A percentile compares a stretch with the other conserved stretches of the same genome.
These are phyloP conservation scores for Heterodera carotae DNA, from an alignment of 1,140 invertebrate species.

Conservation along the genomic window DNA sequence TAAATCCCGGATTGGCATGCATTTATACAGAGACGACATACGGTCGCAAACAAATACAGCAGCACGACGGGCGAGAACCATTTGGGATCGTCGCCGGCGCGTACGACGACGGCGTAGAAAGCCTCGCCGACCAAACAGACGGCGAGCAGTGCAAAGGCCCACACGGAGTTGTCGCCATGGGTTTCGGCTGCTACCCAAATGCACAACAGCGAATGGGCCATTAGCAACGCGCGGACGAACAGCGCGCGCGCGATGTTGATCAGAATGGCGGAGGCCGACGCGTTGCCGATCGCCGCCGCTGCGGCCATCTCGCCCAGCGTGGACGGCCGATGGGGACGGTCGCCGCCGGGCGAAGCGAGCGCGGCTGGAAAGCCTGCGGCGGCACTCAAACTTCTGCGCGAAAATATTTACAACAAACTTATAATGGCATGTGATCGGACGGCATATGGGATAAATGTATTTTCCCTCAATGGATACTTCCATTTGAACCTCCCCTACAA, in stretches of 20 bases:
- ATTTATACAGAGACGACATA: background rate
- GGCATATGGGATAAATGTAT: too few species aligned
- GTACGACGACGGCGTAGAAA: conserved; percentile 57
- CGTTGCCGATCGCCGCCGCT: background rate
- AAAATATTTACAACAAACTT: background rate
- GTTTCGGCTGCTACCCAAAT: conserved; percentile 51
- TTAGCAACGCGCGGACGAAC: conserved; percentile 55
- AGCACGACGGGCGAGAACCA: conserved; percentile 63
- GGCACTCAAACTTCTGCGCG: conserved; percentile 2
- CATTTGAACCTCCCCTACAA: too few species aligned
- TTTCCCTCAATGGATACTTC: too few species aligned
- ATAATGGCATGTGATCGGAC: too few species aligned
- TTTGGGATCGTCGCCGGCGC: conserved; percentile 64
- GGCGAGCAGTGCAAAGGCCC: conserved; percentile 62
- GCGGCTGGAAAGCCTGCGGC: background rate
- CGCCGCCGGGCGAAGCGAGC: background rate
- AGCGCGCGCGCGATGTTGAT: conserved; percentile 56
- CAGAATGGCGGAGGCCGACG: conserved; percentile 29
- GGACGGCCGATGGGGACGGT: conserved; percentile 8
- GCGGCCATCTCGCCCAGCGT: conserved; percentile 7
- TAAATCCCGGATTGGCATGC: too few species aligned
- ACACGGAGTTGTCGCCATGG: conserved; percentile 52
- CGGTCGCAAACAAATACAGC: conserved; percentile 61
- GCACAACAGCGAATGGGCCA: conserved; percentile 59
- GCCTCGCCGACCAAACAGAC: conserved; percentile 64